Evolutionary conservation across 2,797 vertebrate genomes (phyloP), one percentile per base, ranked within the genome.

Genomic region (Sebastes oblongus): DNA sequence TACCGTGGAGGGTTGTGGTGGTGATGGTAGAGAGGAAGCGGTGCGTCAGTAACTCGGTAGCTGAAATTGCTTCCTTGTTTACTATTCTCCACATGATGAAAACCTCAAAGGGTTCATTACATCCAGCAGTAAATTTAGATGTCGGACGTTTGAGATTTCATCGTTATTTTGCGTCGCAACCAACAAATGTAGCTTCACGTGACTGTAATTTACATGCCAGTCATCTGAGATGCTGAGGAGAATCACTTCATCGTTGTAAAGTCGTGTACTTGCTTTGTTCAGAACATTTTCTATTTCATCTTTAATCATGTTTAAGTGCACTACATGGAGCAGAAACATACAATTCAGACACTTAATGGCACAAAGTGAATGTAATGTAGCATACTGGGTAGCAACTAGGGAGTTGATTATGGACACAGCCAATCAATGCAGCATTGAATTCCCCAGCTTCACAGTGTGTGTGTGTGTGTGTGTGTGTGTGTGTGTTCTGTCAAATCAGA

Each of bases 401-500:
- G 72, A 70, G 64, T 13, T 13, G 27, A 72, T 74, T 67, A 42
- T 27, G 30, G 32, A 61, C 13, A 59, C 30, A 67, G 74, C 71
- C 67, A 75, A 66, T 84, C 66, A 73, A 34, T n/a, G 1, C 59
- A 65, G 11, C 12, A 20, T 30, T 75, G 20, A 68, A 59, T 74
- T 77, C 81, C 76, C 72, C 66, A 34, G 66, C 16, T 20, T 36
- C 50, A n/a, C 7, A 2, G 65, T 65, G 13, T 29, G 39, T 55
- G 3, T 29, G 39, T 55, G 3, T 13, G 27, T 22, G 29, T 60
- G 61, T 66, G 30, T 32, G 30, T 32, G 30, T 32, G 30, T 29
- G 64, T 64, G 13, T 22, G 59, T 66, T 9, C 42, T 77, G 65
- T 72, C 72, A 66, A 73, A 60, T 84, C 65, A 72, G 20, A 46